A percentile compares a stretch with the other conserved stretches of the same genome.
phyloP scores from a whole-genome alignment of 2,797 vertebrate species.

The Sebastes alutus region DNA sequence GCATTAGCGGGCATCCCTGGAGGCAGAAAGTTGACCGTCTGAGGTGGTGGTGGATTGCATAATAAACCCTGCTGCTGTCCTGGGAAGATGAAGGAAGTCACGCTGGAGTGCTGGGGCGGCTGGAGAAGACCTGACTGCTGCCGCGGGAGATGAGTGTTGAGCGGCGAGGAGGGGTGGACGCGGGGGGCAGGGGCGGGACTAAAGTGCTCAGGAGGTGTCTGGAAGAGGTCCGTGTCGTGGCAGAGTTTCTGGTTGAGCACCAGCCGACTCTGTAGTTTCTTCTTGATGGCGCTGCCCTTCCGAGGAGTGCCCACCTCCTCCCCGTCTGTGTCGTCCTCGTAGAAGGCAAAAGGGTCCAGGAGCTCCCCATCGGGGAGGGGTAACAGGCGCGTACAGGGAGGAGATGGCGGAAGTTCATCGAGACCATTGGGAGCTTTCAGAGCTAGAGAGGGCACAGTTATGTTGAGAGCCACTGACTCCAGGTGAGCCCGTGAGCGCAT shows the following conservation, averaged over 20 bases:
- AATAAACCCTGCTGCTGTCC: constrained; percentile 90
- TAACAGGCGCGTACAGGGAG: constrained; percentile 90
- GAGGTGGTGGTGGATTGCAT: constrained; percentile 98
- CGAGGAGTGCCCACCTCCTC: constrained; percentile 88
- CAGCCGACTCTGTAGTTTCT: constrained; percentile 93
- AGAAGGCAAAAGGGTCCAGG: constrained; percentile 97
- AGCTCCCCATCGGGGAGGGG: constrained; percentile 91
- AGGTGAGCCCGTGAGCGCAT: constrained; percentile 92
- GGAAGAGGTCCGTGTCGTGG: constrained; percentile 85
- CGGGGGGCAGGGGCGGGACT: constrained; percentile 88
- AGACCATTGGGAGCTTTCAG: constrained; percentile 96
- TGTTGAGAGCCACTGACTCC: constrained; percentile 96
- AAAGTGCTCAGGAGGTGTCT: constrained; percentile 95
- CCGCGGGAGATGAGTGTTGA: constrained; percentile 83
- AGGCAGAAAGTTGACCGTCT: constrained; percentile 92
- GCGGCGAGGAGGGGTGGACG: constrained; percentile 74
- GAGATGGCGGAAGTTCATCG: constrained; percentile 93
- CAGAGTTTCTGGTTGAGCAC: constrained; percentile 91
- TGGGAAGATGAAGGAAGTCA: constrained; percentile 76
- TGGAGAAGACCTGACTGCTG: constrained; percentile 81
- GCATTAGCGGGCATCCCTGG: constrained; percentile 88
- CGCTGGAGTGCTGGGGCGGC: constrained; percentile 84
- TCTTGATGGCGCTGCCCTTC: constrained; percentile 90
- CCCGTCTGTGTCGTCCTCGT: constrained; percentile 87
- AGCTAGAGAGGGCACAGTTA: constrained; percentile 94